Evolutionary conservation across 2,113 vertebrate species (phyloP).

Genomic region (Parus major): DNA sequence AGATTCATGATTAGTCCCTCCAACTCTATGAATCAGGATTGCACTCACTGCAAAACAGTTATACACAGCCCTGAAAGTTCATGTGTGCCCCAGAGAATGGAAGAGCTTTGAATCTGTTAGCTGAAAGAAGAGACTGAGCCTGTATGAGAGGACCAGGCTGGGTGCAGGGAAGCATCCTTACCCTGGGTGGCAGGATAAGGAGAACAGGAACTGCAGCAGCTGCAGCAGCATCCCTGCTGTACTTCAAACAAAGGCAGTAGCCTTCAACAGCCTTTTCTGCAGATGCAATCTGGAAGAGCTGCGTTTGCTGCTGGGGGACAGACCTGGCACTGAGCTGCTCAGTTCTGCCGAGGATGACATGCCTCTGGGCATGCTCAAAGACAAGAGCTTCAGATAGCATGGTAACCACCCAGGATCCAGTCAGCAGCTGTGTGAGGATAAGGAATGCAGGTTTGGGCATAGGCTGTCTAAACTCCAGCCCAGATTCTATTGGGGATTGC

Average conservation of each 20-base stretch:
- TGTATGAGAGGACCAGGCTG: fast-evolving
- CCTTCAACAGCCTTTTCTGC: not conserved
- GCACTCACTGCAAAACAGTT: not conserved
- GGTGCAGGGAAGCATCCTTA: not conserved
- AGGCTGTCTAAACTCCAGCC: not conserved
- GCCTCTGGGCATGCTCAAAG: not conserved
- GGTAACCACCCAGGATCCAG: not conserved
- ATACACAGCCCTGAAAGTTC: not conserved
- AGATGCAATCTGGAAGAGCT: not conserved
- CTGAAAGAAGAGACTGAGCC: not conserved
- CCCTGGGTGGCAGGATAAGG: not conserved
- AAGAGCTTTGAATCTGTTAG: not conserved
- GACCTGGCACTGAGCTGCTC: not conserved
- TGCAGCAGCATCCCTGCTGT: not conserved
- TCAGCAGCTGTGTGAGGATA: not conserved
- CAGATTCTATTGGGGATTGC: not conserved
- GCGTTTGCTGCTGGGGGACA: not conserved
- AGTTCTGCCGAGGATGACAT: not conserved
- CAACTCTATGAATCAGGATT: fast-evolving
- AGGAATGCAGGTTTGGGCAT: not conserved
- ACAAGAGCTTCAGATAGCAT: not conserved
- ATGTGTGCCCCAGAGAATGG: not conserved
- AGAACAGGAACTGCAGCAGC: not conserved
- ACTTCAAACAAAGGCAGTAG: not conserved
- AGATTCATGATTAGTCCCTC: not conserved